A percentile compares a stretch with the other conserved stretches of the same genome.
phyloP scores from a whole-genome alignment of 2,888 invertebrate species.

The Gastrophysa polygoni region DNA sequence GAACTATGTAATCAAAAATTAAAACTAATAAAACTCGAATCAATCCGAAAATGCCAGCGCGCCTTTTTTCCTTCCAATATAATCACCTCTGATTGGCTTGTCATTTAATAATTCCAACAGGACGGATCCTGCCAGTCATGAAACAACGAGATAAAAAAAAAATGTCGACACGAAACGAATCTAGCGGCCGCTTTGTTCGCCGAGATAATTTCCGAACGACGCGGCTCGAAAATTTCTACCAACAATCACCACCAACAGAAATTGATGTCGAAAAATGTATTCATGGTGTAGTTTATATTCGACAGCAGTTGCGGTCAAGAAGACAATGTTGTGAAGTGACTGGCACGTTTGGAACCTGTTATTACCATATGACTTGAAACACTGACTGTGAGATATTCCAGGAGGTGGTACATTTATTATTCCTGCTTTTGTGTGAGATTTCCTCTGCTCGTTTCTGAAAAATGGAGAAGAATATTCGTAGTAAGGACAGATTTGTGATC shows the following conservation, averaged over 20 bases:
- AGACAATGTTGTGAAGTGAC: constrained; percentile 36
- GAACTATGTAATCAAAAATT: constrained; percentile 1
- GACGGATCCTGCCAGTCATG: constrained; percentile 9
- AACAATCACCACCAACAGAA: constrained; percentile 32
- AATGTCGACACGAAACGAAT: constrained; percentile 14
- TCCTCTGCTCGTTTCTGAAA: too few species aligned
- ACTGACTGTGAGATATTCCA: too few species aligned
- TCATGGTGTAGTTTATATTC: constrained; percentile 31
- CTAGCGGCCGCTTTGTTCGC: constrained; percentile 33
- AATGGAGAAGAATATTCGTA: too few species aligned
- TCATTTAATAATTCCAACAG: constrained; percentile 13
- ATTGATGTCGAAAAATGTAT: constrained; percentile 21
- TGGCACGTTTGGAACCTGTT: constrained; percentile 36
- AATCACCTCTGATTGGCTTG: constrained; percentile 17
- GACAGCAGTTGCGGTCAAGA: constrained; percentile 26
- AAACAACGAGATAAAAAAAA: constrained; percentile 21
- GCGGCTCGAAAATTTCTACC: constrained; percentile 33
- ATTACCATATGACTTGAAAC: constrained; percentile 31
- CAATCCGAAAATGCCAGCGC: neutral
- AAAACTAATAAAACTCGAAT: constrained; percentile 7
- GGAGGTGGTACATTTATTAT: too few species aligned
- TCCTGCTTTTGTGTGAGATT: too few species aligned
- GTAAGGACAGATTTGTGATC: too few species aligned
- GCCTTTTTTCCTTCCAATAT: constrained; percentile 7
- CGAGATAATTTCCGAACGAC: constrained; percentile 35